Percentiles rank a stretch among this genome's conserved stretches.
phyloP scores from a whole-genome alignment of 2,113 vertebrate species.

The Pelmatolapia mariae region DNA sequence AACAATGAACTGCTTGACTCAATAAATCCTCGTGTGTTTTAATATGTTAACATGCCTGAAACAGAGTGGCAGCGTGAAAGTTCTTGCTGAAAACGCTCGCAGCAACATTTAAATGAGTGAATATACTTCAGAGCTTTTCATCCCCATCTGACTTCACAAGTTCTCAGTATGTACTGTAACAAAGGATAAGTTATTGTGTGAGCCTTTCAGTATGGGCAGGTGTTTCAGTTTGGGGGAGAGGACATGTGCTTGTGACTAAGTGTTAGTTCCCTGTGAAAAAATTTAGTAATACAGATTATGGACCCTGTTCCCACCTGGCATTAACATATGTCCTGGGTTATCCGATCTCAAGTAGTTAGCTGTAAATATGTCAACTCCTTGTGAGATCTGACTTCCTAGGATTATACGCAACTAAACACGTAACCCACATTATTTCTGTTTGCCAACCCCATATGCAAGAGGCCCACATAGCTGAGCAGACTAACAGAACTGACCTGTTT shows the following conservation, averaged over 20 bases:
- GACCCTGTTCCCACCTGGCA: neutral
- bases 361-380: neutral
- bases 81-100: neutral
- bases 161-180: neutral
- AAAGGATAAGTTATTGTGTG: neutral
- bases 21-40: neutral
- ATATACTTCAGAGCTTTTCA: slow-evolving; percentile 19
- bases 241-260: neutral
- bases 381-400: neutral
- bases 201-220: neutral
- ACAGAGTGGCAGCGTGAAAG: neutral
- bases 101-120: slow-evolving; percentile 3
- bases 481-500: neutral
- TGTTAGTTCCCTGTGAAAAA: neutral
- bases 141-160: neutral
- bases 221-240: neutral
- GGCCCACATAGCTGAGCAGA: neutral
- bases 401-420: neutral
- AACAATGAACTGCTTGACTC: neutral
- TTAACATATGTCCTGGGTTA: neutral
- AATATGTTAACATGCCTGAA: neutral
- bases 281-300: neutral
- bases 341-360: neutral
- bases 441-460: neutral
- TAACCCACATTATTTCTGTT: neutral